Percentiles rank a stretch among this genome's conserved stretches.
Evolutionary conservation across 2,113 vertebrate genomes (phyloP).

Genomic region (Pachypanchax playfairii): DNA sequence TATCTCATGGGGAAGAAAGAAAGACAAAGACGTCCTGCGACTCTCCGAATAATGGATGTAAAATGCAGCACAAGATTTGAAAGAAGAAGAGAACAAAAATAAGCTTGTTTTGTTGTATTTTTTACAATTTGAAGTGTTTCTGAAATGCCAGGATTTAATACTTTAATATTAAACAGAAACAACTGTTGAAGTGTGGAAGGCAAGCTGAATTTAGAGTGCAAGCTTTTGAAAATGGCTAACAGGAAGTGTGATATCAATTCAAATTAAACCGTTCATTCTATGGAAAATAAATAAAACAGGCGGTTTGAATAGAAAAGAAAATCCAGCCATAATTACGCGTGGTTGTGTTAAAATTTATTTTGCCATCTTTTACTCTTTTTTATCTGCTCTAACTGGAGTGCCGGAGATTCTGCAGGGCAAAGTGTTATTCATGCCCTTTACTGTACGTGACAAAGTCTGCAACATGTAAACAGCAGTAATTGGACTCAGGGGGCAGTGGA

Average conservation of each 20-base stretch:
- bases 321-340: neutral
- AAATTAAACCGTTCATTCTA: neutral
- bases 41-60: constrained; percentile 17
- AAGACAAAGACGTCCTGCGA: neutral
- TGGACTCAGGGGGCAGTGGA: constrained; percentile 63
- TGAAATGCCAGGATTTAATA: neutral
- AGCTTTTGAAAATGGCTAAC: neutral
- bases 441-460: constrained; percentile 44
- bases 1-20: constrained; percentile 10
- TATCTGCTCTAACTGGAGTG: constrained; percentile 16
- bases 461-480: constrained; percentile 69
- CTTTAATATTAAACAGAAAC: neutral
- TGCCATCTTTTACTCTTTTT: constrained; percentile 25
- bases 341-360: neutral
- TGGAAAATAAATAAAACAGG: neutral
- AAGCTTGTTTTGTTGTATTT: constrained; percentile 6
- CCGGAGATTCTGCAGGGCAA: constrained; percentile 20
- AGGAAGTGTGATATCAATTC: neutral
- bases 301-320: neutral
- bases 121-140: neutral
- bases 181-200: neutral
- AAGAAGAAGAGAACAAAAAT: constrained; percentile 17
- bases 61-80: neutral
- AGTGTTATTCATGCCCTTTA: constrained; percentile 40
- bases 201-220: neutral